phyloP scores from a whole-genome alignment of 2,888 invertebrate genomes.

The Cephus runcator region DNA sequence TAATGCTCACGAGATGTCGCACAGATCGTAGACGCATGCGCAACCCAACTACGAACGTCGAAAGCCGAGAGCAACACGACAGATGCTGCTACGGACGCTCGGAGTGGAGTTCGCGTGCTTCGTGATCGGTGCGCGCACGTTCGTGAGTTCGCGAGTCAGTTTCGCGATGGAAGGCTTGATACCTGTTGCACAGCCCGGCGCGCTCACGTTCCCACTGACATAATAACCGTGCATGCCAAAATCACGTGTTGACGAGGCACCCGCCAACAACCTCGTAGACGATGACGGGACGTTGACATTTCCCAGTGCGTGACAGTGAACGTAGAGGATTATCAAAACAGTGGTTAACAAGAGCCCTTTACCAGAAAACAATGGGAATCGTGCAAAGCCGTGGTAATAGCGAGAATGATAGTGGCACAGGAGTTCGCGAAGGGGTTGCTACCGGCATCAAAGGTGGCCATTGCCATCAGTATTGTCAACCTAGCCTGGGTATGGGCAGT shows the following conservation, averaged over 20 bases:
- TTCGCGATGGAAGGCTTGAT: slow-evolving; percentile 46
- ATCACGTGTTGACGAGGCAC: neutral
- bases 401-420: slow-evolving; percentile 37
- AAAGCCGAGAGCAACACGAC: neutral
- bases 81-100: neutral
- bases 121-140: neutral
- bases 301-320: slow-evolving; percentile 12
- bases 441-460: slow-evolving; percentile 46
- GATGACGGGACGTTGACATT: slow-evolving; percentile 24
- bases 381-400: slow-evolving; percentile 49
- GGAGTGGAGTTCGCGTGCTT: neutral
- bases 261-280: neutral
- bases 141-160: neutral
- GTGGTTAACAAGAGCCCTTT: neutral
- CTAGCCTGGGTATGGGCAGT: slow-evolving; percentile 40
- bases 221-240: neutral
- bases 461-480: slow-evolving; percentile 40
- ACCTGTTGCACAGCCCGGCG: slow-evolving; percentile 51
- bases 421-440: slow-evolving; percentile 52
- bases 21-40: neutral
- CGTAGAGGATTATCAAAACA: neutral
- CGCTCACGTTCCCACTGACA: neutral
- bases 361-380: slow-evolving; percentile 49
- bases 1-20: neutral
- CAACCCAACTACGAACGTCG: neutral